A percentile compares a stretch with the other conserved stretches of the same genome.
Conservation (phyloP, 2,888 invertebrate species). For the Chaitophorus viminalis region DNA sequence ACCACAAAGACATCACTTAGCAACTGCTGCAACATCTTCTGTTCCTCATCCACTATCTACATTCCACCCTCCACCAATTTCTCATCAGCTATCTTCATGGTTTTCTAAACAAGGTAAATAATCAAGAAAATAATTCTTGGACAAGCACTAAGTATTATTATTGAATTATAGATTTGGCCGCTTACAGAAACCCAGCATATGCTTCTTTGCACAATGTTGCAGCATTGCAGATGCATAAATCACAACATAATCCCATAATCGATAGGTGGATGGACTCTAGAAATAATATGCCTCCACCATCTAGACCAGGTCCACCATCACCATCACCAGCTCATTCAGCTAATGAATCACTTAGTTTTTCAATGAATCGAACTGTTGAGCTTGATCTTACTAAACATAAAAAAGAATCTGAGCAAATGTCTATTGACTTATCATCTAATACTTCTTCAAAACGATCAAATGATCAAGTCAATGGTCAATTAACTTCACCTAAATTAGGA, state of each 20-base stretch:
- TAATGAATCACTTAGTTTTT: slow-evolving; percentile 44
- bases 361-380: slow-evolving; percentile 36
- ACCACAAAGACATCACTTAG: slow-evolving; percentile 62
- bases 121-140: slow-evolving; percentile 3
- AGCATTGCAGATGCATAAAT: slow-evolving; percentile 47
- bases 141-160: slow-evolving; percentile 29
- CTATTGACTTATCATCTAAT: slow-evolving; percentile 62
- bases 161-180: slow-evolving; percentile 51
- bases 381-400: slow-evolving; percentile 55
- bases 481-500: slow-evolving; percentile 37
- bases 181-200: slow-evolving; percentile 58
- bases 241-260: slow-evolving; percentile 57
- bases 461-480: slow-evolving; percentile 40
- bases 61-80: slow-evolving; percentile 59
- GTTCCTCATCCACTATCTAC: slow-evolving; percentile 62
- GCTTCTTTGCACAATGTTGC: slow-evolving; percentile 47
- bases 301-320: slow-evolving; percentile 55
- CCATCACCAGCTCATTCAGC: slow-evolving; percentile 59
- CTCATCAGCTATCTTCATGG: slow-evolving; percentile 61
- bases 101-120: slow-evolving; percentile 63
- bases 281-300: slow-evolving; percentile 61
- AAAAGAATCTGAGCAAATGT: slow-evolving; percentile 62
- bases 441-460: slow-evolving; percentile 39
- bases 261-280: slow-evolving; percentile 58
- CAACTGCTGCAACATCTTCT: slow-evolving; percentile 59